Evolutionary conservation across 2,888 invertebrate genomes (phyloP).

Genomic region (Erynnis tages): DNA sequence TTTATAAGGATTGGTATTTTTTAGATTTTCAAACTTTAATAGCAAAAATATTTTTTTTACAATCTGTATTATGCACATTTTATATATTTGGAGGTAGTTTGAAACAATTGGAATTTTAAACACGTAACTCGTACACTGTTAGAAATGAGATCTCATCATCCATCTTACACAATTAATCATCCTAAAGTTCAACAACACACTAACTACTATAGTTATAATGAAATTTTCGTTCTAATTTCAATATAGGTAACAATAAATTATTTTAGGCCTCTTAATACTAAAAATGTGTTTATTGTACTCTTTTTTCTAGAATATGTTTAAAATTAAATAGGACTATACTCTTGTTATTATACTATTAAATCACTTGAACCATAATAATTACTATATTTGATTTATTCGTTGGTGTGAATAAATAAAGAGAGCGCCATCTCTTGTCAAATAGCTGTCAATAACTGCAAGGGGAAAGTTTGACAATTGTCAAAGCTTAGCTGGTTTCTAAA

Average conservation of each 20-base stretch:
- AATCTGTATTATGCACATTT: neutral
- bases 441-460: no score
- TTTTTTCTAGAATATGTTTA: constrained; percentile 50
- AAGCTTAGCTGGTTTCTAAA: no score
- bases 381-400: no score
- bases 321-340: constrained; percentile 32
- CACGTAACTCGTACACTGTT: neutral
- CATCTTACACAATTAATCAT: neutral
- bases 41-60: constrained; percentile 20
- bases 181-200: constrained; percentile 1
- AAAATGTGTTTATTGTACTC: constrained; percentile 72
- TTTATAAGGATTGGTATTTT: no score
- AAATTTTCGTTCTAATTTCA: constrained; percentile 2
- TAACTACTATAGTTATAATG: neutral
- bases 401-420: no score
- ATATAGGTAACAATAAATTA: constrained; percentile 47
- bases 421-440: no score
- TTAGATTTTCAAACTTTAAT: constrained; percentile 12
- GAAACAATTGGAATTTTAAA: neutral
- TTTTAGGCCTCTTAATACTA: constrained; percentile 53
- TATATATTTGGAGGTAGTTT: constrained; percentile 1
- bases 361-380: no score
- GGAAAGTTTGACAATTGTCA: no score
- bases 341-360: no score
- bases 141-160: constrained; percentile 1